Conservation (phyloP, 2,888 invertebrate genomes). For the Apocheima hispidaria region DNA sequence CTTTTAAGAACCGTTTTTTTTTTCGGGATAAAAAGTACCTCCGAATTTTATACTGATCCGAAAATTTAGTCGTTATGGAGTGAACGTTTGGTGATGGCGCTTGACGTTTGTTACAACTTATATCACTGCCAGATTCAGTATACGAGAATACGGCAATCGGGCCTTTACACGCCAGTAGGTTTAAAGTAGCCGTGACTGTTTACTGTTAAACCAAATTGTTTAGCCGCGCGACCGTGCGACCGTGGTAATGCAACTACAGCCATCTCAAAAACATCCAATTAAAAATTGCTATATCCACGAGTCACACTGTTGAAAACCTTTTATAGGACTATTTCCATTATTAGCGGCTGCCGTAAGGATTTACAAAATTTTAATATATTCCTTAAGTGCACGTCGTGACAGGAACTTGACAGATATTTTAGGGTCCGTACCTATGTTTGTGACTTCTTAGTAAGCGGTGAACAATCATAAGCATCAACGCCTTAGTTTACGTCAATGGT, state of each 20-base stretch:
- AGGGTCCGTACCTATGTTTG: too few relatives aligned
- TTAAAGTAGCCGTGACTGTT: constrained; percentile 51
- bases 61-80: too few relatives aligned
- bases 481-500: too few relatives aligned
- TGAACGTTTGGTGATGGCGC: too few relatives aligned
- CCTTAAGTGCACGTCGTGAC: too few relatives aligned
- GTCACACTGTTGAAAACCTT: background rate
- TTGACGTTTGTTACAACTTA: background rate
- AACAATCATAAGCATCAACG: too few relatives aligned
- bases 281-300: constrained; percentile 6
- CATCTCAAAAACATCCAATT: background rate
- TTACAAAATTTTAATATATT: too few relatives aligned
- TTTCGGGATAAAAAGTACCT: too few relatives aligned
- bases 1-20: too few relatives aligned
- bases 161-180: constrained; percentile 46
- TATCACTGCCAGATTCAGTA: constrained; percentile 2
- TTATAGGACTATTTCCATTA: background rate
- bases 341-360: background rate
- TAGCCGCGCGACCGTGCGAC: constrained; percentile 24
- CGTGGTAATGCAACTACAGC: constrained; percentile 21
- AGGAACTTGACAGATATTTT: too few relatives aligned
- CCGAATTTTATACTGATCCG: too few relatives aligned
- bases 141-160: constrained; percentile 42
- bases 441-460: too few relatives aligned
- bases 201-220: constrained; percentile 43